Evolutionary conservation across 2,888 invertebrate species (phyloP), one percentile per base, ranked within the genome.

Genomic region (Heliconius erato): DNA sequence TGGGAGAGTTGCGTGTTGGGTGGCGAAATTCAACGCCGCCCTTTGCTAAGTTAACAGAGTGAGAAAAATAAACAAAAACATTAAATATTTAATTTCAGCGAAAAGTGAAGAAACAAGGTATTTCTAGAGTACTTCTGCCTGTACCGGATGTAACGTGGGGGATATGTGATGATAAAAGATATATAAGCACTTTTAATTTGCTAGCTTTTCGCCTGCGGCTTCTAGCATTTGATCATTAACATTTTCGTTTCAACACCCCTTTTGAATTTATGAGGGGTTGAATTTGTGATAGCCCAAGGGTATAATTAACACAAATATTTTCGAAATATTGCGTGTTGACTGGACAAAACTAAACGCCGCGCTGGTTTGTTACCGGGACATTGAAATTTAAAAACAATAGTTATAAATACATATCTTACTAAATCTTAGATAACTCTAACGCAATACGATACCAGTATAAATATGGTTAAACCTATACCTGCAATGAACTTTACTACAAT

Each of bases 161-260:
- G 0, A 59, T 11, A 59, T 3, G 59, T 59, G 23, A 59, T 59
- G 23, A 9, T 59, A 59, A 59, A 59, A 59, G n/a, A 59, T 11
- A 54, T 54, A 54, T 23, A n/a, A n/a, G 59, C 11, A 59, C 23
- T 59, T 23, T 23, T 67, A 28, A 67, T 67, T 67, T 65, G 26
- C 26, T 26, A 65, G 12, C 4, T 26, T 23, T 40, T 40, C n/a
- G 71, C 71, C 14, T 40, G 40, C 71, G 71, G 71, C 71, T 23
- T n/a, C 35, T 23, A n/a, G n/a, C 23, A 32, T 23, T 40, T n/a
- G n/a, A 71, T 71, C n/a, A 71, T 71, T 40, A 71, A 71, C 19
- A 69, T 69, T 69, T 71, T 40, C n/a, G 40, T 71, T 35, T 11
- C n/a, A n/a, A 71, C 71, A 71, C n/a, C 71, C 71, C 71, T n/a